These are phyloP conservation scores for Dermolepida albohirtum DNA, from an alignment of 2,888 invertebrate species.

Conservation along the genomic window DNA sequence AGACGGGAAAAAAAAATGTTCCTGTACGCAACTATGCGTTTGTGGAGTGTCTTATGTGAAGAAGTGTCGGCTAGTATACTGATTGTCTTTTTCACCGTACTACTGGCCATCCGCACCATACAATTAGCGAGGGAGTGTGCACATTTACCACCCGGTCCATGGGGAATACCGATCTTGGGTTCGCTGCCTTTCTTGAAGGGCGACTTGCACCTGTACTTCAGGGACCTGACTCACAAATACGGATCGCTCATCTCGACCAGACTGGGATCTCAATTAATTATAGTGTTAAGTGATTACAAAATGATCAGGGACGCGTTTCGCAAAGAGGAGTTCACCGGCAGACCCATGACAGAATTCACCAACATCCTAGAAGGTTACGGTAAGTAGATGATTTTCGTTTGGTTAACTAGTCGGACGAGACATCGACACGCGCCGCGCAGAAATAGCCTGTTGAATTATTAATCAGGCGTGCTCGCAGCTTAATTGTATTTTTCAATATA, in stretches of 20 bases:
- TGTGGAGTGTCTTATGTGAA: conserved; percentile 64
- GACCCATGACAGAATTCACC: conserved; percentile 88
- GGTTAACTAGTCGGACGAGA: conserved; percentile 47
- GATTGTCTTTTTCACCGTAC: conserved; percentile 66
- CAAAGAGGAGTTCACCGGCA: conserved; percentile 87
- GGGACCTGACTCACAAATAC: conserved; percentile 81
- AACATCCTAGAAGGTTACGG: conserved; percentile 89
- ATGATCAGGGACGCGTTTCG: conserved; percentile 88
- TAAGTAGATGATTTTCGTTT: conserved; percentile 68
- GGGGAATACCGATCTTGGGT: conserved; percentile 87
- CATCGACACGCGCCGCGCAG: conserved; percentile 43
- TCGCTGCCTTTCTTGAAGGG: conserved; percentile 85
- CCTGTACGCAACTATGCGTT: conserved; percentile 66
- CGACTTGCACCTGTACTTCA: conserved; percentile 81
- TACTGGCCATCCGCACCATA: conserved; percentile 62
- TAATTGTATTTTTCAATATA: conserved; percentile 47
- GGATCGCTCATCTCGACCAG: conserved; percentile 85
- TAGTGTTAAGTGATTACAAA: conserved; percentile 88
- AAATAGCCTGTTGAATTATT: conserved; percentile 49
- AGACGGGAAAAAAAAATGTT: too few relatives aligned
- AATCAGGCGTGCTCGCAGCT: conserved; percentile 45
- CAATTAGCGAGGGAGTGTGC: conserved; percentile 60
- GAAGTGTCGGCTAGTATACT: conserved; percentile 64
- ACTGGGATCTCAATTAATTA: conserved; percentile 84
- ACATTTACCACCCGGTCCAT: conserved; percentile 86